Conservation (phyloP, 2,113 vertebrate species). For the Gracilinanus agilis region DNA sequence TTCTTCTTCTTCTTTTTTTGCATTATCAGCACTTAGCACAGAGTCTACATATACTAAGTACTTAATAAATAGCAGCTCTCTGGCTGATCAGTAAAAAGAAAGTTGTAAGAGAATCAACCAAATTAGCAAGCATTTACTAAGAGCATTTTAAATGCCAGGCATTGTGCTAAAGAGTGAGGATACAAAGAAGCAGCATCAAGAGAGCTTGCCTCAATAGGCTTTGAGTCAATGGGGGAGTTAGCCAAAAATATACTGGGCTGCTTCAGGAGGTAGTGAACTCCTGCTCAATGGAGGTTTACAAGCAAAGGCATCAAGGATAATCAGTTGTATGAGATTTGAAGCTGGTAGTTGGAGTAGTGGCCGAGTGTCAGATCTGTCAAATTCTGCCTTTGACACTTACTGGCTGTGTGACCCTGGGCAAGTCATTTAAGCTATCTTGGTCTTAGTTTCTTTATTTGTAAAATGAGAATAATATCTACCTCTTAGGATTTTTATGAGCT, state of each 20-base stretch:
- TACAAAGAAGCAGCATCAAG: no score
- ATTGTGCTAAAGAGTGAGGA: no score
- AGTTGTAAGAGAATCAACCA: no score
- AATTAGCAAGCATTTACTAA: no score
- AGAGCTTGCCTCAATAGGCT: neutral
- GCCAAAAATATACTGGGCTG: neutral
- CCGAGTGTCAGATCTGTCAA: neutral
- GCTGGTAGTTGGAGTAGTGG: neutral
- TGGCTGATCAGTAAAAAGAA: no score
- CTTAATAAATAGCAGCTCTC: no score
- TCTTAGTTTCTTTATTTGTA: neutral
- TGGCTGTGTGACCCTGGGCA: neutral
- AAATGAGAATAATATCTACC: neutral
- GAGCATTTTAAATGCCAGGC: no score
- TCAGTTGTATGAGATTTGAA: neutral
- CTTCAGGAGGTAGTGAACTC: neutral
- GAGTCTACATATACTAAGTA: no score
- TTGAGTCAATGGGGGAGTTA: neutral
- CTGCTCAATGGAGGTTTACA: no score
- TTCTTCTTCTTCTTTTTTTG: no score
- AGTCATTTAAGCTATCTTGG: no score
- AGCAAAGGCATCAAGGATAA: neutral
- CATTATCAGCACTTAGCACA: no score
- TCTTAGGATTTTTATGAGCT: neutral
- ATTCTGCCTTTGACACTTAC: neutral